Percentiles rank a stretch among this genome's conserved stretches.
Evolutionary conservation across 1,140 invertebrate genomes (phyloP).

Genomic region (Philotrypesis tridentata): DNA sequence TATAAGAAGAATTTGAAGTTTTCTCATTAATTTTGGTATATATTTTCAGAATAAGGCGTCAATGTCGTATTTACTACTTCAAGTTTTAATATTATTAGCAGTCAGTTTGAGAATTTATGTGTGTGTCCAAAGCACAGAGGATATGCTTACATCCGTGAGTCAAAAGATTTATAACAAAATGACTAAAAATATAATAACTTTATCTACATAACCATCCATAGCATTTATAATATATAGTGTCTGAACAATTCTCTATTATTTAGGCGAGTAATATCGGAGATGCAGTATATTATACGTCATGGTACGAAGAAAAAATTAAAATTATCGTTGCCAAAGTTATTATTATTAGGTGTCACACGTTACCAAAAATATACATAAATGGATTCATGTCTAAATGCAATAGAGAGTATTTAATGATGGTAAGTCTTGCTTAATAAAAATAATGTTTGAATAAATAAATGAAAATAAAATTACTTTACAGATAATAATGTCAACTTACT

Average conservation of each 20-base stretch:
- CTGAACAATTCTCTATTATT: background rate
- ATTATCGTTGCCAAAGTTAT: background rate
- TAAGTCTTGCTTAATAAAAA: background rate
- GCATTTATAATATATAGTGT: too few relatives aligned
- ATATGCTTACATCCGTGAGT: slow-evolving; percentile 14
- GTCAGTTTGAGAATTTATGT: slow-evolving; percentile 18
- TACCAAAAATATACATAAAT: slow-evolving; percentile 22
- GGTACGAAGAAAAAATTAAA: background rate
- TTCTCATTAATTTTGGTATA: too few relatives aligned
- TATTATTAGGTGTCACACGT: slow-evolving; percentile 25
- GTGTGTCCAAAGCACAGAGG: slow-evolving; percentile 33
- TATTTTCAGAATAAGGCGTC: background rate
- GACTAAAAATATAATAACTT: background rate
- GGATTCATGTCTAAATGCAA: slow-evolving; percentile 27
- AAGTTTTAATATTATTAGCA: background rate
- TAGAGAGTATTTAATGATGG: slow-evolving; percentile 1
- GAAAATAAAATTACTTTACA: background rate
- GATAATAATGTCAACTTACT: background rate
- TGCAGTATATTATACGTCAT: background rate
- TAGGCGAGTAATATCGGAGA: background rate
- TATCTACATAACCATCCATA: too few relatives aligned
- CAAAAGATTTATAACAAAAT: background rate
- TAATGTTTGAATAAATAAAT: too few relatives aligned
- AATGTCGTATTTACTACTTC: background rate
- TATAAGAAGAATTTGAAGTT: too few relatives aligned